A percentile compares a stretch with the other conserved stretches of the same genome.
Conservation (phyloP, 2,113 vertebrate species). For the Notothenia rossii region DNA sequence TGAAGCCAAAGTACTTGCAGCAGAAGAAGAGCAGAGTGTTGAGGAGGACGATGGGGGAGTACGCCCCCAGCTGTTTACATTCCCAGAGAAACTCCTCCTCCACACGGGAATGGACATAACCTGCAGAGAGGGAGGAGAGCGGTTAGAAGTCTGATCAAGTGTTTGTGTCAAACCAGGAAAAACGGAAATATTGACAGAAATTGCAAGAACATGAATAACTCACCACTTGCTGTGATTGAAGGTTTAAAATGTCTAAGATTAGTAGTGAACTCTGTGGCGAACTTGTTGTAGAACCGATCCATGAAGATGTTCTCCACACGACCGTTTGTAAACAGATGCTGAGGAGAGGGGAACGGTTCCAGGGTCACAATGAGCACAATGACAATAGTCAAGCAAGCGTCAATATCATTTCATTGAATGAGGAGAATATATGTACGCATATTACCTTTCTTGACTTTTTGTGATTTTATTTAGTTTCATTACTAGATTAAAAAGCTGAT, state of each 20-base stretch:
- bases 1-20: constrained; percentile 96
- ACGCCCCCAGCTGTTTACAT: constrained; percentile 97
- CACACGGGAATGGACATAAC: constrained; percentile 94
- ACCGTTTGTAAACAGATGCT: constrained; percentile 97
- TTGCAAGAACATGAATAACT: constrained; percentile 5
- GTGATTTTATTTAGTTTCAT: too few species aligned
- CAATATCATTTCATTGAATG: background rate
- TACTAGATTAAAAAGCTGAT: too few species aligned
- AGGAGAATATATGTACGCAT: too few species aligned
- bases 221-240: constrained; percentile 92
- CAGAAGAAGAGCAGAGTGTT: constrained; percentile 98
- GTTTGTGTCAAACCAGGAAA: background rate
- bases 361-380: background rate
- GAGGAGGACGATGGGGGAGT: constrained; percentile 96
- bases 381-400: background rate
- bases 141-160: background rate
- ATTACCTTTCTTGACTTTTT: too few species aligned
- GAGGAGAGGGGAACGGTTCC: constrained; percentile 51
- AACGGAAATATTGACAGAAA: background rate
- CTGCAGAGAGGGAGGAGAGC: constrained; percentile 65
- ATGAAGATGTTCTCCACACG: constrained; percentile 99
- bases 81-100: constrained; percentile 98
- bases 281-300: constrained; percentile 93
- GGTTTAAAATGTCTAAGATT: constrained; percentile 93
- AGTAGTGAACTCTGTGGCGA: constrained; percentile 93